Conservation (phyloP, 1,140 invertebrate species). For the Chlorops oryzae region DNA sequence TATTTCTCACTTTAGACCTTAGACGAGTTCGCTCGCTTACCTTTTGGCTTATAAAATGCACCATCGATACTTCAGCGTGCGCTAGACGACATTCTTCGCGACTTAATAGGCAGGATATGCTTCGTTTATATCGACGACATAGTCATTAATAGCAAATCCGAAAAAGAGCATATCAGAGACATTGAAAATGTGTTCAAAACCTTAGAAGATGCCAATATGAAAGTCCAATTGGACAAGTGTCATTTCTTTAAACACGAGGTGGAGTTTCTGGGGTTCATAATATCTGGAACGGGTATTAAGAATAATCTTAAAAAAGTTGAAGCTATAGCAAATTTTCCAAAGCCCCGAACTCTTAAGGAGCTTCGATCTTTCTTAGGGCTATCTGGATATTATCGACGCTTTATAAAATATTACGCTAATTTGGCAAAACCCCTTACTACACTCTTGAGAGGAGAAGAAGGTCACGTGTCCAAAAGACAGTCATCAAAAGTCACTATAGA, state of each 20-base stretch:
- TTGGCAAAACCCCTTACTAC: conserved; percentile 29
- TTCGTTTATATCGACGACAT: no score
- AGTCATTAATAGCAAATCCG: no score
- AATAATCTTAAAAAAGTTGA: conserved; percentile 15
- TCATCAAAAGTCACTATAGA: conserved; percentile 7
- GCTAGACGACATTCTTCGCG: conserved; percentile 37
- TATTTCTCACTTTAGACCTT: conserved; percentile 50
- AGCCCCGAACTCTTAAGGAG: conserved; percentile 8
- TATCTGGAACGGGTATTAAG: conserved; percentile 16
- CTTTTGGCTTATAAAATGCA: conserved; percentile 46
- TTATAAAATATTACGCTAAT: conserved; percentile 37
- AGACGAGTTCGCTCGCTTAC: conserved; percentile 38
- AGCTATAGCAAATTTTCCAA: conserved; percentile 12
- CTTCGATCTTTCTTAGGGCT: conserved; percentile 25
- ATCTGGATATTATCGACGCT: conserved; percentile 34
- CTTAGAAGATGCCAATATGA: conserved; percentile 44
- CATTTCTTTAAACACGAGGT: conserved; percentile 37
- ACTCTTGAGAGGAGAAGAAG: conserved; percentile 10
- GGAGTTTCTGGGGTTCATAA: conserved; percentile 17
- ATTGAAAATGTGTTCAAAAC: no score
- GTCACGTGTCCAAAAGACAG: conserved; percentile 4
- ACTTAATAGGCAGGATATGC: no score
- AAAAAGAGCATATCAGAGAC: no score
- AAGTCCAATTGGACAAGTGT: conserved; percentile 48
- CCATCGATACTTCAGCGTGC: conserved; percentile 47